Percentiles rank a stretch among this genome's conserved stretches.
These are phyloP conservation scores for Lasiommata megera DNA, from an alignment of 2,888 invertebrate genomes.

Conservation along the genomic window DNA sequence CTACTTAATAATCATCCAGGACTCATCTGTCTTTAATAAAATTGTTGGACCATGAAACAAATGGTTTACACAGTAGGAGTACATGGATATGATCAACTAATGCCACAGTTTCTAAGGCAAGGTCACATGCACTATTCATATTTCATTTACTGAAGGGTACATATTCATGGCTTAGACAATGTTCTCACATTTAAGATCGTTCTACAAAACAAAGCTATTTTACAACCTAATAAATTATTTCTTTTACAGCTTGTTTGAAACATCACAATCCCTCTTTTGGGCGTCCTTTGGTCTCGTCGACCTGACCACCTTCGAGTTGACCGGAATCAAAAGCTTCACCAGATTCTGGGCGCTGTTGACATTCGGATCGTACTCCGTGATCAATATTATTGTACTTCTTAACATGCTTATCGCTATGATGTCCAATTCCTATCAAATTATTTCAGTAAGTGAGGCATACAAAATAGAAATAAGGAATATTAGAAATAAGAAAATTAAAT, in stretches of 20 bases:
- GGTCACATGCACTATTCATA: too few species aligned
- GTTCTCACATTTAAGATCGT: too few species aligned
- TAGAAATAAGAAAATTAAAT: too few species aligned
- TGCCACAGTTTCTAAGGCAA: too few species aligned
- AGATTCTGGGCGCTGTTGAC: conserved; percentile 98
- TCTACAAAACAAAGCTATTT: neutral
- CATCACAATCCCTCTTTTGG: conserved; percentile 98
- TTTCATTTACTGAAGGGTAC: too few species aligned
- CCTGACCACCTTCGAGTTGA: conserved; percentile 94
- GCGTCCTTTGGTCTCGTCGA: conserved; percentile 98
- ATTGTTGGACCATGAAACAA: too few species aligned
- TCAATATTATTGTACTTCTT: conserved; percentile 97
- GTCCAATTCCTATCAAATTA: conserved; percentile 99
- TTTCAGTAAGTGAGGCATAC: conserved; percentile 86
- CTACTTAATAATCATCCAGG: too few species aligned
- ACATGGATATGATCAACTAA: too few species aligned
- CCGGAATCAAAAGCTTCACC: conserved; percentile 97
- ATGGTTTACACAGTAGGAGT: too few species aligned
- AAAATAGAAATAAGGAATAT: neutral
- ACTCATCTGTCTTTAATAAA: too few species aligned
- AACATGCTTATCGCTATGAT: conserved; percentile 99
- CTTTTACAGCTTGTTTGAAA: conserved; percentile 92
- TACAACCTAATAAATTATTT: conserved; percentile 3
- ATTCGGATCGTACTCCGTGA: conserved; percentile 98
- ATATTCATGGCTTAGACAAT: too few species aligned